Evolutionary conservation across 2,888 invertebrate species (phyloP), one percentile per base, ranked within the genome.

Genomic region (Apoda limacodes): DNA sequence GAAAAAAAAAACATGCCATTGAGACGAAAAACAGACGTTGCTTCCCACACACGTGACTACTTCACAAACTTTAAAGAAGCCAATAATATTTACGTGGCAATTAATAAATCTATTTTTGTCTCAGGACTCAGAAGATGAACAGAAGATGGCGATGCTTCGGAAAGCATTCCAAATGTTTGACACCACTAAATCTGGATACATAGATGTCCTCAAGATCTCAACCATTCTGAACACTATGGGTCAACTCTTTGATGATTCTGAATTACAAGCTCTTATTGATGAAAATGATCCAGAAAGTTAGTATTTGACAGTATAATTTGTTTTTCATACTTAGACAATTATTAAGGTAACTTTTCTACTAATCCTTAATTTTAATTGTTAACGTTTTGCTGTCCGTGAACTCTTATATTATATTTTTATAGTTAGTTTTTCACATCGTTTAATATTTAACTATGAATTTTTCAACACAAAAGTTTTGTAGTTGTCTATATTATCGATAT

Each of bases 121-220:
- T 46, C 44, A 82, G 82, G 81, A 81, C 45, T 58, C 71, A 36
- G 90, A 89, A 59, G 90, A 90, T 57, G 88, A 89, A 49, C 90
- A 90, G 65, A 91, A 90, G 74, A 85, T 88, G 84, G 89, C 88
- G 82, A 93, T 95, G 76, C 91, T 96, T 84, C 91, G 93, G 63
- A 95, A 93, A 74, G 95, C 95, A 52, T 96, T 96, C 85, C 93
- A 94, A 76, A 96, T 96, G 95, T 96, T 95, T 61, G 96, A 96
- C 76, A 93, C 94, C 45, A 89, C 90, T 49, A 95, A 95, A 80
- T 88, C 89, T 39, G 96, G 96, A 26, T 92, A 90, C 74, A 96
- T 96, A 46, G 94, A 95, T 48, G 93, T 93, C 21, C 78, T 90
- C 31, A 95, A 95, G 71, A 92, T 95, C 63, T 90, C 93, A 43